Evolutionary conservation across 2,797 vertebrate genomes (phyloP).

Genomic region (Nannoperca australis): DNA sequence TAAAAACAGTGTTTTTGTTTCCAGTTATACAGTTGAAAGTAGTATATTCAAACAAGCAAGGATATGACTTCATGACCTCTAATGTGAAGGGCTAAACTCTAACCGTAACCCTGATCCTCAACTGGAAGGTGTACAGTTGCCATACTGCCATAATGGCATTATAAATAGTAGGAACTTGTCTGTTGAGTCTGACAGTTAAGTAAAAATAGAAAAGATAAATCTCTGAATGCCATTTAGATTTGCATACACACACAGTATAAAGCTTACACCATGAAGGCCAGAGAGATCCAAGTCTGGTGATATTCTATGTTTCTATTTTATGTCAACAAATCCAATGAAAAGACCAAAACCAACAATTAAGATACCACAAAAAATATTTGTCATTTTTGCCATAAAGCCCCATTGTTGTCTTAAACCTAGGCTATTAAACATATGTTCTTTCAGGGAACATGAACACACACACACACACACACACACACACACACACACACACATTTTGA

Average conservation of each 20-base stretch:
- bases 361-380: neutral
- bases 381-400: neutral
- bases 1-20: neutral
- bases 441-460: neutral
- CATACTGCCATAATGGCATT: neutral
- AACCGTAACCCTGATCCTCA: neutral
- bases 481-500: neutral
- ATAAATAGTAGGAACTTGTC: neutral
- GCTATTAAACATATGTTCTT: neutral
- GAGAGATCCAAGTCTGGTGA: neutral
- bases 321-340: neutral
- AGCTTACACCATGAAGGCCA: neutral
- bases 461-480: no score
- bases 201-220: slow-evolving; percentile 17
- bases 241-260: accelerated
- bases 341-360: neutral
- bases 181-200: neutral
- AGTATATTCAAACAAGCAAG: slow-evolving; percentile 7
- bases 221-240: neutral
- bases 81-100: slow-evolving; percentile 1
- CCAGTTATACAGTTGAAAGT: neutral
- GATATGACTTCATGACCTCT: slow-evolving; percentile 14
- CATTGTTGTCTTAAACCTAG: neutral
- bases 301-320: neutral
- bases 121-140: neutral